These are phyloP conservation scores for Lerista edwardsae DNA, from an alignment of 2,797 vertebrate species.

Conservation along the genomic window DNA sequence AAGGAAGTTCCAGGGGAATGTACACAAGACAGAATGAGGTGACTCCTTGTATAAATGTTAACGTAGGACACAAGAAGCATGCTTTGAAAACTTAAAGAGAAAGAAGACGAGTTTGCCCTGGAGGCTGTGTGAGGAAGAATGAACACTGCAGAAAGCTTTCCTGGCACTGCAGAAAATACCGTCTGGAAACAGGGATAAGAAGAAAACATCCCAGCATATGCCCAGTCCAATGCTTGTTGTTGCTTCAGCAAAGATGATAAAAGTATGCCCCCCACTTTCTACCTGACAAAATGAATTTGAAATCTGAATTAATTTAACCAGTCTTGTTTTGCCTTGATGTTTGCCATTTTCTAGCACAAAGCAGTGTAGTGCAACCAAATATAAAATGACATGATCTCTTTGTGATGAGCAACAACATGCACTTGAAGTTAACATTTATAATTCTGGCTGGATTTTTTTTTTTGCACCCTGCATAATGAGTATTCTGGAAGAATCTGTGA, in stretches of 20 bases:
- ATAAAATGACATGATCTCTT: slow-evolving; percentile 20
- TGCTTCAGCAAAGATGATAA: neutral
- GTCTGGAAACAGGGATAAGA: slow-evolving; percentile 16
- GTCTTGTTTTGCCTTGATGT: neutral
- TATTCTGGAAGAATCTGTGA: neutral
- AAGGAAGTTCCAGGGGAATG: slow-evolving; percentile 45
- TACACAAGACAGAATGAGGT: slow-evolving; percentile 25
- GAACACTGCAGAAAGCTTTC: neutral
- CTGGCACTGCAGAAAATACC: slow-evolving; percentile 34
- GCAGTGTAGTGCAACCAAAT: neutral
- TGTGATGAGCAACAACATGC: neutral
- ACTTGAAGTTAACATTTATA: slow-evolving; percentile 6
- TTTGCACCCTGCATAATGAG: neutral
- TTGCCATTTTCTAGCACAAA: neutral
- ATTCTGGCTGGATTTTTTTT: neutral
- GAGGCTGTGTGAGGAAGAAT: slow-evolving; percentile 18
- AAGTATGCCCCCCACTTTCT: neutral
- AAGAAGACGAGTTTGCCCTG: slow-evolving; percentile 31
- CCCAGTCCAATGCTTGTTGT: neutral
- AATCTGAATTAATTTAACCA: slow-evolving; percentile 5
- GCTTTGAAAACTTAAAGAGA: slow-evolving; percentile 52
- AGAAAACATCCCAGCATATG: slow-evolving; percentile 1
- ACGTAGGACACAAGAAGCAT: slow-evolving; percentile 41
- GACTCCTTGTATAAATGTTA: slow-evolving; percentile 54
- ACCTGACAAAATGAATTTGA: neutral